Evolutionary conservation across 2,113 vertebrate species (phyloP).

Genomic region (Percopsis transmontana): DNA sequence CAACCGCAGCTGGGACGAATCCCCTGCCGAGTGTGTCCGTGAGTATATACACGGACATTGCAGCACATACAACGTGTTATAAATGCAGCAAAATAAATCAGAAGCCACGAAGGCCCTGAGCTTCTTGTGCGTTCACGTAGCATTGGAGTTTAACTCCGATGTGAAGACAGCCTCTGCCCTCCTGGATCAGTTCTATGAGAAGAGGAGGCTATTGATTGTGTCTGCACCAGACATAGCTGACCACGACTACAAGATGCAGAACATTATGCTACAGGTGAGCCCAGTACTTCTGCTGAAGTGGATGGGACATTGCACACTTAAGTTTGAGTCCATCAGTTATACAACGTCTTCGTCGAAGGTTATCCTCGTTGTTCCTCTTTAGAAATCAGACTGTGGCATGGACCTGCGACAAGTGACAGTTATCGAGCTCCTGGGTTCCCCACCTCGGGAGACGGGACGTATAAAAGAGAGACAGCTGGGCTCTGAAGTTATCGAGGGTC

Average conservation of each 20-base stretch:
- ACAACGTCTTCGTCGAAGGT: not conserved
- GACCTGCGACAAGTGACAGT: conserved; percentile 87
- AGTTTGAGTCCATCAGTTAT: not conserved
- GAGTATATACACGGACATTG: conserved; percentile 63
- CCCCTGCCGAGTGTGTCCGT: conserved; percentile 82
- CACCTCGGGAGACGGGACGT: conserved; percentile 85
- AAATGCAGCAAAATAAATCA: not conserved
- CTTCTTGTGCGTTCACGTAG: conserved; percentile 65
- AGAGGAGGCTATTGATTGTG: conserved; percentile 87
- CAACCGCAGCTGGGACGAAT: conserved; percentile 85
- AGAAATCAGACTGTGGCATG: conserved; percentile 89
- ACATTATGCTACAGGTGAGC: conserved; percentile 89
- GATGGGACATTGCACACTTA: not conserved
- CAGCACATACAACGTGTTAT: not conserved
- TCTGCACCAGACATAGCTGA: conserved; percentile 86
- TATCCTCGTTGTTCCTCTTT: not conserved
- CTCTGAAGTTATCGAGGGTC: conserved; percentile 84
- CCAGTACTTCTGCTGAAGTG: not conserved
- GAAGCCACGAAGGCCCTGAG: not conserved
- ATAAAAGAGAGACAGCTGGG: conserved; percentile 84
- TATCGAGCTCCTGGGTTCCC: conserved; percentile 87
- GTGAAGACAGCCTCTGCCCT: conserved; percentile 84
- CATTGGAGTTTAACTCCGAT: conserved; percentile 86
- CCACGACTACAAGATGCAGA: conserved; percentile 90
- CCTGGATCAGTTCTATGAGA: conserved; percentile 93